Conservation (phyloP, 2,888 invertebrate species). For the Bursaphelenchus okinawaensis region DNA sequence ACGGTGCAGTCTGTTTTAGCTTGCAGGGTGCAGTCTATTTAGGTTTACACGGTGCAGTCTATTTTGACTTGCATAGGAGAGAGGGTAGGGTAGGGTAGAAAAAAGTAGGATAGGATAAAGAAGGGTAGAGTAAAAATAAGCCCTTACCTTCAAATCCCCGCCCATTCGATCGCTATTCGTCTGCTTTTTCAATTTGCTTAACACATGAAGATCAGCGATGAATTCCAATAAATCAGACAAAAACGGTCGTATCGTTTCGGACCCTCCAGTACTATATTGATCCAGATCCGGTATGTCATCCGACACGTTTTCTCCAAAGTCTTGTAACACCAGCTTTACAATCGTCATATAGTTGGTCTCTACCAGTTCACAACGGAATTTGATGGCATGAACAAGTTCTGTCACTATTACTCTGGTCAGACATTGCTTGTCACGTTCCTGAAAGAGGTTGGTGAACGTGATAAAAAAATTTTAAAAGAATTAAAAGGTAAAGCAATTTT, state of each 20-base stretch:
- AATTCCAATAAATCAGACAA: slow-evolving; percentile 88
- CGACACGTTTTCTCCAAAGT: slow-evolving; percentile 76
- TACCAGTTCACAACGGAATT: slow-evolving; percentile 87
- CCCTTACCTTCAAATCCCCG: slow-evolving; percentile 73
- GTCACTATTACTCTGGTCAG: slow-evolving; percentile 84
- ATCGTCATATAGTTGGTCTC: slow-evolving; percentile 87
- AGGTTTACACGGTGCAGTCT: no score
- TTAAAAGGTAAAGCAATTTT: neutral
- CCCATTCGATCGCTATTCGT: slow-evolving; percentile 70
- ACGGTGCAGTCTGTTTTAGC: no score
- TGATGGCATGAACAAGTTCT: slow-evolving; percentile 87
- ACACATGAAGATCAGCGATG: slow-evolving; percentile 87
- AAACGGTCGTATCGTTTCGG: slow-evolving; percentile 87
- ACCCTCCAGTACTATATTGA: slow-evolving; percentile 71
- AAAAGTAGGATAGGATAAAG: neutral
- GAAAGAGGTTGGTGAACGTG: slow-evolving; percentile 33
- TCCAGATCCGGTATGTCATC: slow-evolving; percentile 44
- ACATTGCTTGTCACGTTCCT: slow-evolving; percentile 87
- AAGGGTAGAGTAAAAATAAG: neutral
- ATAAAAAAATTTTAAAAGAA: neutral
- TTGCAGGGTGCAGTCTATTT: no score
- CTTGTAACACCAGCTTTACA: slow-evolving; percentile 69
- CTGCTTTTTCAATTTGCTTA: slow-evolving; percentile 75
- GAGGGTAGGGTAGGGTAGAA: no score
- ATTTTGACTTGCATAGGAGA: neutral